Conservation (phyloP, 2,113 vertebrate genomes). For the Buteo buteo region DNA sequence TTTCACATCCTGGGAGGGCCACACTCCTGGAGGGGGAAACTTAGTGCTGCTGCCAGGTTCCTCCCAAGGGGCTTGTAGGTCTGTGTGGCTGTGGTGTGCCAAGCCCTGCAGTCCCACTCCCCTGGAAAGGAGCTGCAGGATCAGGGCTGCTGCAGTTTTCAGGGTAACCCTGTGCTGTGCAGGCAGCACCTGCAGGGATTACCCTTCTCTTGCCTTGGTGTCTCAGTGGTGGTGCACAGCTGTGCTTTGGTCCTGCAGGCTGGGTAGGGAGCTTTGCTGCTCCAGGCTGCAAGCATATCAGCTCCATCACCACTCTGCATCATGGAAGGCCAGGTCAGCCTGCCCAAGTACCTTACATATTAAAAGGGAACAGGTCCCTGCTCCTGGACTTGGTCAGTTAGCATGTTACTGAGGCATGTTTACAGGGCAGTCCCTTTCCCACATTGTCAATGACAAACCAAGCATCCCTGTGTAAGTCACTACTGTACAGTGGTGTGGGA, state of each 20-base stretch:
- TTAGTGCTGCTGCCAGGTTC: background rate
- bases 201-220: background rate
- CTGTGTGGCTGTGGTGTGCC: background rate
- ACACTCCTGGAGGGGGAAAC: background rate
- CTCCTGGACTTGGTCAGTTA: background rate
- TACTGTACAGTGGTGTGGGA: background rate
- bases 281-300: background rate
- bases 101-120: background rate
- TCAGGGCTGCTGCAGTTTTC: background rate
- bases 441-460: background rate
- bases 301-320: background rate
- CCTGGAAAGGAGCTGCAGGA: background rate
- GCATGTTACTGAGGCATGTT: rapidly evolving
- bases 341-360: background rate
- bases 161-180: background rate
- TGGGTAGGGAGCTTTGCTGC: background rate
- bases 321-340: background rate
- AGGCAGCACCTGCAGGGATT: background rate
- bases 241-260: background rate
- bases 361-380: background rate
- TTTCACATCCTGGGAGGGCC: background rate
- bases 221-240: background rate
- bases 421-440: background rate
- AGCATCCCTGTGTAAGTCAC: background rate
- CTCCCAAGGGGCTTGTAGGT: background rate